Evolutionary conservation across 2,888 invertebrate species (phyloP).

Genomic region (Volucella inanis): DNA sequence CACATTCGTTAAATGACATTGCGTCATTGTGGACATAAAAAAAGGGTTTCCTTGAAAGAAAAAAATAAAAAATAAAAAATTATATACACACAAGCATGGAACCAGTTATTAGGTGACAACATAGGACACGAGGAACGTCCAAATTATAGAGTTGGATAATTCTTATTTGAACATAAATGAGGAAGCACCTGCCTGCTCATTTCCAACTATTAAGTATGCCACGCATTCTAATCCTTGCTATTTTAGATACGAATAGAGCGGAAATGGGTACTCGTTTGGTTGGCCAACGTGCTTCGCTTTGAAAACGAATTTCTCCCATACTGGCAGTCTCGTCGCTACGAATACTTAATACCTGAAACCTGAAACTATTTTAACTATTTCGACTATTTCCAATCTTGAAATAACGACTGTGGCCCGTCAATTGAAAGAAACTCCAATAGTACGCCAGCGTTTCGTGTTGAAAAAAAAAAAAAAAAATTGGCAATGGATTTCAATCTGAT

Average conservation of each 20-base stretch:
- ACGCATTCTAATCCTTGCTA: not conserved
- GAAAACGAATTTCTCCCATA: not conserved
- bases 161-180: no score
- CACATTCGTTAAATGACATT: not conserved
- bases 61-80: not conserved
- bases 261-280: not conserved
- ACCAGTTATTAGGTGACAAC: constrained; percentile 18
- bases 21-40: not conserved
- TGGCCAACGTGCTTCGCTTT: not conserved
- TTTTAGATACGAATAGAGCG: no score
- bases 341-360: not conserved
- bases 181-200: no score
- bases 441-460: no score
- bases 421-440: no score
- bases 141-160: not conserved
- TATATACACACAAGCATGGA: constrained; percentile 7
- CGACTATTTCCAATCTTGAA: not conserved
- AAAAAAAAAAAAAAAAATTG: no score
- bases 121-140: not conserved
- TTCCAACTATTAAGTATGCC: not conserved
- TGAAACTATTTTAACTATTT: not conserved
- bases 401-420: no score
- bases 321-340: no score
- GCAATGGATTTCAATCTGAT: not conserved
- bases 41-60: no score